Evolutionary conservation across 2,888 invertebrate genomes (phyloP).

Genomic region (Phorcus lineatus): DNA sequence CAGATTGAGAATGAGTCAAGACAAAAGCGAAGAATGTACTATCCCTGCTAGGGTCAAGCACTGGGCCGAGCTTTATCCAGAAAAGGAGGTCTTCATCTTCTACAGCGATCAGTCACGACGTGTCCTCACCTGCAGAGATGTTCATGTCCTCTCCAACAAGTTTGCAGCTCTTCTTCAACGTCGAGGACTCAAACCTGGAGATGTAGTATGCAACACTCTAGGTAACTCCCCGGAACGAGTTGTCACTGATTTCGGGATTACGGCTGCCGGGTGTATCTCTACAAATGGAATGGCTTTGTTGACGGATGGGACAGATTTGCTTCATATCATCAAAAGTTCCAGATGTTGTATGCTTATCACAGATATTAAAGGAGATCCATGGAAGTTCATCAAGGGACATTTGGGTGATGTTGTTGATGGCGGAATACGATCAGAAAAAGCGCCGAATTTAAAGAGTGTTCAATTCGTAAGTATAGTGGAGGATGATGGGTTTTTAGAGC

Average conservation of each 20-base stretch:
- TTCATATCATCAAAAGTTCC: neutral
- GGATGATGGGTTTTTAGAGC: neutral
- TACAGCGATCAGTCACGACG: neutral
- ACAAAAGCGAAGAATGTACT: neutral
- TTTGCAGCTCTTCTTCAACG: neutral
- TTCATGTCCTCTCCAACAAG: slow-evolving; percentile 12
- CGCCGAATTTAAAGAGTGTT: neutral
- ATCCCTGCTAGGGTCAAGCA: neutral
- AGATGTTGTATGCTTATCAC: neutral
- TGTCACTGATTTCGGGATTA: slow-evolving; percentile 25
- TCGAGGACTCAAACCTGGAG: neutral
- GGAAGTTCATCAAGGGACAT: neutral
- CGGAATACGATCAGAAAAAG: neutral
- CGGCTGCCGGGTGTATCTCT: slow-evolving; percentile 23
- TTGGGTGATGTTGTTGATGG: neutral
- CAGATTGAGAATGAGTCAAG: no score
- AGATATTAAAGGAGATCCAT: neutral
- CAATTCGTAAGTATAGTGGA: neutral
- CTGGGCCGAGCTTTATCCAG: neutral
- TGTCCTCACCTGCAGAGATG: neutral
- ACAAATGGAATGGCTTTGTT: slow-evolving; percentile 13
- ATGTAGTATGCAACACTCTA: slow-evolving; percentile 32
- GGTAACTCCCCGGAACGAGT: slow-evolving; percentile 24
- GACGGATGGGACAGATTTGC: slow-evolving; percentile 25
- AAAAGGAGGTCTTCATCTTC: slow-evolving; percentile 11